Conservation (phyloP, 2,113 vertebrate genomes). For the Mungos mungo region DNA sequence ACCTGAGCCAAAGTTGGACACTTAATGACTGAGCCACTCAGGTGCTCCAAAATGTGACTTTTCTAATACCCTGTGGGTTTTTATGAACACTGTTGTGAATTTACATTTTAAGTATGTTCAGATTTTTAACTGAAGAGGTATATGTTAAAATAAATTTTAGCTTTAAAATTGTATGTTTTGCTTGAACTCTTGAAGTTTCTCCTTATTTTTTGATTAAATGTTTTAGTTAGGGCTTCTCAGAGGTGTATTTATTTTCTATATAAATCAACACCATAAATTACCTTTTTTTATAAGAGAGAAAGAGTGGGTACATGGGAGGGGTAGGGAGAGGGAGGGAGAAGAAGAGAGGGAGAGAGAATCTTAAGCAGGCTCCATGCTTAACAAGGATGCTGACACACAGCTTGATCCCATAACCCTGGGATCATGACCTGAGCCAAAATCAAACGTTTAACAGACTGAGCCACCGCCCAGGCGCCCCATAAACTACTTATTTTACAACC, state of each 20-base stretch:
- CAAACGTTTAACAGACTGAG: no score
- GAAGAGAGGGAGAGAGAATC: no score
- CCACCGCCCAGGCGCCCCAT: neutral
- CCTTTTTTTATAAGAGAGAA: no score
- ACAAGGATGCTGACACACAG: no score
- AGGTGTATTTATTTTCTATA: neutral
- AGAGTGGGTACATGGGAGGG: no score
- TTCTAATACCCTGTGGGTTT: neutral
- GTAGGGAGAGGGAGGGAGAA: no score
- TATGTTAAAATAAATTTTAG: constrained; percentile 35
- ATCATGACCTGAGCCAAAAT: no score
- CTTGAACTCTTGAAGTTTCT: constrained; percentile 3
- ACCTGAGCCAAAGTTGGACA: no score
- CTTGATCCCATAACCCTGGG: no score
- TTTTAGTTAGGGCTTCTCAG: constrained; percentile 6
- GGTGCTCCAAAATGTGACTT: neutral
- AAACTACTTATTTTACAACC: neutral
- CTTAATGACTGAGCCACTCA: no score
- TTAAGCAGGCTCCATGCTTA: no score
- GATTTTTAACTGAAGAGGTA: neutral
- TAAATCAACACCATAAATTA: neutral
- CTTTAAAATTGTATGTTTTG: constrained; percentile 8
- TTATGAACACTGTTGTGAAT: neutral
- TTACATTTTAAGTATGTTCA: constrained; percentile 20
- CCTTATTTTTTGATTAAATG: neutral